Evolutionary conservation across 1,140 invertebrate species (phyloP), one percentile per base, ranked within the genome.

Genomic region (Lucilia sericata): DNA sequence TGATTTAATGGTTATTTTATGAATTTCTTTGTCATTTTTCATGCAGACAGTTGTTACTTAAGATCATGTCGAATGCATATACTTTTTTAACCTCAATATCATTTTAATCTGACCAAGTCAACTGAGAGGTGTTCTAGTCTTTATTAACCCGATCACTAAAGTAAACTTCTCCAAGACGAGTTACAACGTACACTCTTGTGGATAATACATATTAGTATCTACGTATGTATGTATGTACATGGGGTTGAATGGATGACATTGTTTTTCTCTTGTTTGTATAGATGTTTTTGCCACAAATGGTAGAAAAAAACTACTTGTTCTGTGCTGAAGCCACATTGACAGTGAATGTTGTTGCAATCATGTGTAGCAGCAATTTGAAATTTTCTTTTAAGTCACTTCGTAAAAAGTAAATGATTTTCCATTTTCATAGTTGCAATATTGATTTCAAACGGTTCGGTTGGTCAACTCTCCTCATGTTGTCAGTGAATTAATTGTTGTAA

Each of bases 371-470:
- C 47, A 82, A 30, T 34, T 30, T 34, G 21, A 47, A 82, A 34
- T 21, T 82, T 82, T 82, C 51, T 70, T 82, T 82, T 70, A 21
- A 30, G 21, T 34, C 81, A 9, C 60, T 65, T 42, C 51, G 21
- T 60, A 60, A 51, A 36, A 82, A 65, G 14, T 21, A 30, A 30
- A 34, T 19, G 21, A 65, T 82, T 82, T 82, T 36, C 81, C 55
- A 82, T 70, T 82, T 65, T 82, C 51, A 65, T 82, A 82, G 81
- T 82, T 42, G 81, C 55, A 65, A 82, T 65, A 82, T 82, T 82
- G 81, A 82, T 65, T 82, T 82, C 81, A 82, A 82, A 60, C 51
- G 81, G 49, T 70, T 82, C 81, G 81, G 81, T 65, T 60, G 65
- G n/a, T 70, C 65, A 70, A 60, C 55, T 21, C 65, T 21, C 51